Evolutionary conservation across 2,113 vertebrate species (phyloP).

Genomic region (Sphaerodactylus townsendi): DNA sequence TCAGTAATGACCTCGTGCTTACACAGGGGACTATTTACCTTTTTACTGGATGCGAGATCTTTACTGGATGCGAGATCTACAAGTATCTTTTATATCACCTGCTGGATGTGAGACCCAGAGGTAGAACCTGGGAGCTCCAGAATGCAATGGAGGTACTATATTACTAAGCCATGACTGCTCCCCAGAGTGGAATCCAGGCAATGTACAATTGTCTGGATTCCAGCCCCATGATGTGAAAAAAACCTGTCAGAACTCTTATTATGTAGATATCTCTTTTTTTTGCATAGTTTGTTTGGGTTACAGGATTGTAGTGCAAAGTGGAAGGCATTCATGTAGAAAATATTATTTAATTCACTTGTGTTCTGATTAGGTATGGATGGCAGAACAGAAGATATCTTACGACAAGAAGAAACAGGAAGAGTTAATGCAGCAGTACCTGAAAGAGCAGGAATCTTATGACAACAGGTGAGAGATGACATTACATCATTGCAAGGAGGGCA

Average conservation of each 20-base stretch:
- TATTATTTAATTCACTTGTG: slow-evolving; percentile 22
- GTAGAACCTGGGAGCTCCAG: too few relatives aligned
- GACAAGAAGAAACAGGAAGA: slow-evolving; percentile 98
- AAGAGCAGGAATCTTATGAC: slow-evolving; percentile 97
- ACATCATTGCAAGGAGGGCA: neutral
- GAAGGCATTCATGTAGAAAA: slow-evolving; percentile 24
- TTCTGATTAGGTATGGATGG: slow-evolving; percentile 93
- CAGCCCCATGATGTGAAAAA: neutral
- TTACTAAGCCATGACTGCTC: too few relatives aligned
- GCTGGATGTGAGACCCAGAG: too few relatives aligned
- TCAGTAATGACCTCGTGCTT: too few relatives aligned
- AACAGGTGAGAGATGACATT: slow-evolving; percentile 84
- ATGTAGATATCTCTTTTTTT: neutral
- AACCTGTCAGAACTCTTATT: neutral
- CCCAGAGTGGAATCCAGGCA: neutral
- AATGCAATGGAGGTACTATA: too few relatives aligned
- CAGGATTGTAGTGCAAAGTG: neutral
- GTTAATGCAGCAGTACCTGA: slow-evolving; percentile 94
- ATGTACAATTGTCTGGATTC: neutral
- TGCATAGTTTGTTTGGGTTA: neutral
- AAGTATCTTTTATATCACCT: too few relatives aligned
- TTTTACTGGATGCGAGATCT: too few relatives aligned
- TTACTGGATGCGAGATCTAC: too few relatives aligned
- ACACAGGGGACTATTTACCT: too few relatives aligned
- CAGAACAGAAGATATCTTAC: slow-evolving; percentile 96